Evolutionary conservation across 2,797 vertebrate genomes (phyloP).

Genomic region (Babyrousa celebensis): DNA sequence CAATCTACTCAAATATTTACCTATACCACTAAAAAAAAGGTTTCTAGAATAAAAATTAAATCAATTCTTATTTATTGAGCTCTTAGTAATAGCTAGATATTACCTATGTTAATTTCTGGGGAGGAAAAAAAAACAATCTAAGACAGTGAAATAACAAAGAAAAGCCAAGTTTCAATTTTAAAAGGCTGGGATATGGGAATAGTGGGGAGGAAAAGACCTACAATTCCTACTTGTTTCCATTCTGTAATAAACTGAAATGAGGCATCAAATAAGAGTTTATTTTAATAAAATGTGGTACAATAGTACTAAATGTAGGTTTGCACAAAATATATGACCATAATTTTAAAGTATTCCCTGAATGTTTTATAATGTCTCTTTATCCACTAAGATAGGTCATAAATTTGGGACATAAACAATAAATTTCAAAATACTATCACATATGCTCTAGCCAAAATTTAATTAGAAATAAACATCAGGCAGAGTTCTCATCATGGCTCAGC

Average conservation of each 20-base stretch:
- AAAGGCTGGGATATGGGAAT: not conserved
- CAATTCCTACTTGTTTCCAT: not conserved
- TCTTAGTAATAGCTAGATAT: not conserved
- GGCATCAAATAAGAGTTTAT: constrained; percentile 36
- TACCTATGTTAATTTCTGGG: constrained; percentile 15
- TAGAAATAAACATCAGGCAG: not conserved
- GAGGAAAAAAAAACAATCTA: not conserved
- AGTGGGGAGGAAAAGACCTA: not conserved
- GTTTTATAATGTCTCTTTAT: constrained; percentile 35
- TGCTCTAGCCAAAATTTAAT: not conserved
- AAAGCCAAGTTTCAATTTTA: constrained; percentile 12
- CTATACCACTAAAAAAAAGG: constrained; percentile 43
- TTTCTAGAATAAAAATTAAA: constrained; percentile 62
- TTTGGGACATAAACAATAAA: not conserved
- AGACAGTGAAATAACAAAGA: constrained; percentile 42
- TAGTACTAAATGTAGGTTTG: not conserved
- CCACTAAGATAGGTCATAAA: not conserved
- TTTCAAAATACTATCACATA: not conserved
- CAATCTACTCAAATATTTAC: constrained; percentile 62
- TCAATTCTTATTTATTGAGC: constrained; percentile 43
- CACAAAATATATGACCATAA: not conserved
- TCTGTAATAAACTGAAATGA: constrained; percentile 55
- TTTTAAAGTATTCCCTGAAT: constrained; percentile 20
- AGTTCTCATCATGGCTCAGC: too few relatives aligned
- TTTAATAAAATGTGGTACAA: constrained; percentile 21